Conservation (phyloP, 2,113 vertebrate species). For the Pelusios castaneus region DNA sequence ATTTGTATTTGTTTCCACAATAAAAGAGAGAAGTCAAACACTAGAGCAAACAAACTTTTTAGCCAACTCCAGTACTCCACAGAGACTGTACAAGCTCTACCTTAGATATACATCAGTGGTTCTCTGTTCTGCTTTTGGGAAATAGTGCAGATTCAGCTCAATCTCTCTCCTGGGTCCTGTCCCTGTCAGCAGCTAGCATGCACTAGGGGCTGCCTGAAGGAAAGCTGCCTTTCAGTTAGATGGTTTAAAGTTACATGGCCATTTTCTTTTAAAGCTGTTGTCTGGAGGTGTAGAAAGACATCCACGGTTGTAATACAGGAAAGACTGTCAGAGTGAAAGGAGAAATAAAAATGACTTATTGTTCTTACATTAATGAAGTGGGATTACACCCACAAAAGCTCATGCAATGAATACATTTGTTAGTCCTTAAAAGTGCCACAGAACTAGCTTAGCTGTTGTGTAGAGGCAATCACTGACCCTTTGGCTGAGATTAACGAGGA, state of each 20-base stretch:
- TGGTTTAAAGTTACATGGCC: background rate
- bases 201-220: accelerated
- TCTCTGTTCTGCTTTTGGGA: background rate
- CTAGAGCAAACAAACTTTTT: constrained; percentile 24
- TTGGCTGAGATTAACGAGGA: background rate
- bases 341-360: background rate
- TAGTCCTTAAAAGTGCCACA: no score
- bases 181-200: background rate
- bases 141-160: background rate
- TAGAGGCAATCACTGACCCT: background rate
- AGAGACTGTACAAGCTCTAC: background rate
- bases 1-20: constrained; percentile 15
- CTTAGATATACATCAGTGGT: background rate
- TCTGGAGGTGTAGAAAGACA: background rate
- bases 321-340: background rate
- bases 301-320: background rate
- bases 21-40: constrained; percentile 6
- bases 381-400: no score
- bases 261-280: background rate
- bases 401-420: no score
- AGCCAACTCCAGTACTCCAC: background rate
- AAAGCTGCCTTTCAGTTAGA: background rate
- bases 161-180: background rate
- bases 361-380: no score
- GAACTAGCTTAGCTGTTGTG: no score